A percentile compares a stretch with the other conserved stretches of the same genome.
Conservation (phyloP, 2,888 invertebrate genomes). For the Rhamphomyia laevipes region DNA sequence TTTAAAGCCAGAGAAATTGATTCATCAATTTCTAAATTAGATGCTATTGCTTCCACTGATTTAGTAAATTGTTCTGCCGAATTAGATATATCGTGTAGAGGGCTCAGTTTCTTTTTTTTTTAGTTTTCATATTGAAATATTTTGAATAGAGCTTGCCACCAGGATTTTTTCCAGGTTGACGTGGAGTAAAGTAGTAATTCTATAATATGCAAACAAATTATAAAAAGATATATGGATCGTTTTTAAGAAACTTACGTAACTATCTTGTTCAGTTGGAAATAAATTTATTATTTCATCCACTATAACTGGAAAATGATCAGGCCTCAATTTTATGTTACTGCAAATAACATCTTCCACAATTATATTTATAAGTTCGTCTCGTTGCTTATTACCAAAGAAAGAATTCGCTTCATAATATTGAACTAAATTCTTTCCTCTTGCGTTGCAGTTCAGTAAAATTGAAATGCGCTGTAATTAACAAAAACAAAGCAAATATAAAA, state of each 20-base stretch:
- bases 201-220: no score
- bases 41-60: not conserved
- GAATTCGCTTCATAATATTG: not conserved
- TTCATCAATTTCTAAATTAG: constrained; percentile 3
- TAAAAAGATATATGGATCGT: no score
- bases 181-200: not conserved
- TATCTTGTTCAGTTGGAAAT: not conserved
- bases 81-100: no score
- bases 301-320: not conserved
- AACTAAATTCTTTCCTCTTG: not conserved
- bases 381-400: not conserved
- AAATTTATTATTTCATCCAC: not conserved
- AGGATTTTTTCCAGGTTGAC: not conserved
- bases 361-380: no score
- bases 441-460: no score
- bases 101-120: not conserved
- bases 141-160: not conserved
- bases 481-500: no score
- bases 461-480: no score
- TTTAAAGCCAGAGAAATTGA: constrained; percentile 7
- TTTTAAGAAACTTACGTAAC: not conserved
- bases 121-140: not conserved
- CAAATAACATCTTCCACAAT: no score
- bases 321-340: no score
- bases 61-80: not conserved